Evolutionary conservation across 2,888 invertebrate genomes (phyloP), one percentile per base, ranked within the genome.

Genomic region (Pyralis farinalis): DNA sequence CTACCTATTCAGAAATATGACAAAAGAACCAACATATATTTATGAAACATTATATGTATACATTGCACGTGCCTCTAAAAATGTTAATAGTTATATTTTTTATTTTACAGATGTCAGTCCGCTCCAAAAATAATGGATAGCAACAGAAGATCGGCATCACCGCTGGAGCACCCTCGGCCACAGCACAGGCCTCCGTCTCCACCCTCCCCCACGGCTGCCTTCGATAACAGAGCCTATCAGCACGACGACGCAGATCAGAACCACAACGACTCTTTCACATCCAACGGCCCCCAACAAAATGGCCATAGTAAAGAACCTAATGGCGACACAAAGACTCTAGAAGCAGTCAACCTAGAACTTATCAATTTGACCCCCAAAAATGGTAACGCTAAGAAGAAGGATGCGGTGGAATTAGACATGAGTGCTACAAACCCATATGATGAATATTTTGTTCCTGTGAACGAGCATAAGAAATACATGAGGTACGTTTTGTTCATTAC

Each of bases 371-470:
- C 89, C 12, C 86, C 90, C 34, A 82, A 91, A 53, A 91, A 91
- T 53, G 91, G 91, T 4, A 91, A 81, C 41, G 79, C 90, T 1
- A 91, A 91, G 55, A 94, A 93, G 74, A 93, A 92, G 69, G 93
- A 92, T 43, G 37, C 37, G 1, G 91, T 91, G 3, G 92, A 92
- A 49, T 90, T 91, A 0, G 92, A 93, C 49, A 90, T 91, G 58
- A 92, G 91, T 52, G 88, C 92, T 12, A 90, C 91, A 25, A 94
- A 94, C 71, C 93, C 94, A 3, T 95, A 95, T 72, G 95, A 95
- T 63, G 95, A 95, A 63, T 95, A 95, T 78, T 95, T 95, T 73
- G 95, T 96, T 47, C 95, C 95, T 21, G 95, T 96, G 50, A 95
- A 96, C 71, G 94, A 95, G 68, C 95, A 95, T 76, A 92, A 93